Conservation (phyloP, 2,888 invertebrate genomes). For the Aporophyla nigra region DNA sequence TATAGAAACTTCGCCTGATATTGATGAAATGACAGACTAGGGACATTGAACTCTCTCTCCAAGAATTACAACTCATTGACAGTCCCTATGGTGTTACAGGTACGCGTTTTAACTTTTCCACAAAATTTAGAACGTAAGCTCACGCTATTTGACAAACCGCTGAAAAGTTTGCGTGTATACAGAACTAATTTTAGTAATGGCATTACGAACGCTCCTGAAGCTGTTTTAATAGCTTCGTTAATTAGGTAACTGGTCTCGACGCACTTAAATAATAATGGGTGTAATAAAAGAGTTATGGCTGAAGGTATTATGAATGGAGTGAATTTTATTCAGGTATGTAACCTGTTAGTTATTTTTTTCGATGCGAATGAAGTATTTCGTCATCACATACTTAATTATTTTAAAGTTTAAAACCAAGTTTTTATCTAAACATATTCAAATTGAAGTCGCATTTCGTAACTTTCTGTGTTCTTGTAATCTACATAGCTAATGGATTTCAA, state of each 20-base stretch:
- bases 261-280: slow-evolving; percentile 40
- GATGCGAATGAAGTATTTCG: not conserved
- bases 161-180: slow-evolving; percentile 34
- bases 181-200: slow-evolving; percentile 54
- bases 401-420: not conserved
- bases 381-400: not conserved
- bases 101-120: not conserved
- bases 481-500: not conserved
- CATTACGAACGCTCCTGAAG: slow-evolving; percentile 33
- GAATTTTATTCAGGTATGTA: not conserved
- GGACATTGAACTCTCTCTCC: not conserved
- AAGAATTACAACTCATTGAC: not conserved
- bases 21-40: not conserved
- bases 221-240: slow-evolving; percentile 45
- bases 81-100: not conserved
- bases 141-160: slow-evolving; percentile 5
- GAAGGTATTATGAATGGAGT: slow-evolving; percentile 20
- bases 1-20: not conserved
- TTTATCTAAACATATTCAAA: too few species aligned
- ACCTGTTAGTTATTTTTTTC: not conserved
- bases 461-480: too few species aligned
- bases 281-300: slow-evolving; percentile 27
- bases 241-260: slow-evolving; percentile 42
- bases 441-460: too few species aligned
- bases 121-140: not conserved